These are phyloP conservation scores for Mesochorus sp. DNA, from an alignment of 2,888 invertebrate genomes.

Conservation along the genomic window DNA sequence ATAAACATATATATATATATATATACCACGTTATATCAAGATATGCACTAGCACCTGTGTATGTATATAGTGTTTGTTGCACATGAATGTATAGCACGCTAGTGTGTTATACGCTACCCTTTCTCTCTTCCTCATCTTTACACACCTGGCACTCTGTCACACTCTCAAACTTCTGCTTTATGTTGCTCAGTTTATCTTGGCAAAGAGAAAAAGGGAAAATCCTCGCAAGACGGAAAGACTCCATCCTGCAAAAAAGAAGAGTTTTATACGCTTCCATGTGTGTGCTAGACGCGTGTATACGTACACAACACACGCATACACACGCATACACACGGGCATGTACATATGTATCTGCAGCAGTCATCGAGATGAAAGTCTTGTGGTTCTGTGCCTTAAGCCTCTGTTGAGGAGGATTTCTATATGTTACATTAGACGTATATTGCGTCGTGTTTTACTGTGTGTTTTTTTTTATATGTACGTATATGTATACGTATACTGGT, in stretches of 20 bases:
- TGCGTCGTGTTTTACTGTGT: not conserved
- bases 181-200: constrained; percentile 28
- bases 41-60: too few relatives aligned
- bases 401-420: constrained; percentile 17
- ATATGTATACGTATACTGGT: constrained; percentile 11
- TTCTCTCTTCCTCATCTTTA: not conserved
- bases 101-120: not conserved
- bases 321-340: too few relatives aligned
- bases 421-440: constrained; percentile 14
- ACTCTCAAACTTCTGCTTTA: constrained; percentile 3
- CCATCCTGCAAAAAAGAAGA: not conserved
- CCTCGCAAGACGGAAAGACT: constrained; percentile 14
- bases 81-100: not conserved
- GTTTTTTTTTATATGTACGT: constrained; percentile 9
- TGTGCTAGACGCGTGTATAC: not conserved
- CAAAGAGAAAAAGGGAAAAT: constrained; percentile 21
- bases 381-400: constrained; percentile 36
- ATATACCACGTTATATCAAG: not conserved
- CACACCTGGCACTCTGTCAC: constrained; percentile 25
- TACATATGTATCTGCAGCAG: constrained; percentile 13
- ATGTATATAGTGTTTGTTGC: too few relatives aligned
- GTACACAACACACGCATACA: too few relatives aligned
- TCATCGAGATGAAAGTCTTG: constrained; percentile 35
- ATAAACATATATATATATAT: not conserved
- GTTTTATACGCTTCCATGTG: not conserved